A percentile compares a stretch with the other conserved stretches of the same genome.
Evolutionary conservation across 2,888 invertebrate species (phyloP).

Genomic region (Eupeodes latifasciatus): DNA sequence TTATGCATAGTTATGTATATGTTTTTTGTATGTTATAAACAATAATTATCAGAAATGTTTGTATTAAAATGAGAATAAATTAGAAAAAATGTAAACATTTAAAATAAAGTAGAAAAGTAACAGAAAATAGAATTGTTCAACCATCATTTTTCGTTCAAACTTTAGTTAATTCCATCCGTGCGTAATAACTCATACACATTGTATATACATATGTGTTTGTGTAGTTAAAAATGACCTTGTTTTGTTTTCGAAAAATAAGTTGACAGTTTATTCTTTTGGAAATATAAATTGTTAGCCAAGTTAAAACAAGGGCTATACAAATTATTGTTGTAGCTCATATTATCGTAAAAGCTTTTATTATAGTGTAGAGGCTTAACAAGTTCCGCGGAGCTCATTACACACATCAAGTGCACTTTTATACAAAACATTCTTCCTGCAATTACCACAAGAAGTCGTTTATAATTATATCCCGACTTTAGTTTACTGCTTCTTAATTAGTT

Average conservation of each 20-base stretch:
- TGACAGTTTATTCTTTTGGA: slow-evolving; percentile 20
- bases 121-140: not conserved
- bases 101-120: slow-evolving; percentile 5
- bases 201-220: not conserved
- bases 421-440: slow-evolving; percentile 29
- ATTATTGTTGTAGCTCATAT: slow-evolving; percentile 14
- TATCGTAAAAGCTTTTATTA: slow-evolving; percentile 31
- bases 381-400: slow-evolving; percentile 34
- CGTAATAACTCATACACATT: not conserved
- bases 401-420: slow-evolving; percentile 29
- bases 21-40: too few species aligned
- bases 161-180: not conserved
- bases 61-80: not conserved
- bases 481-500: slow-evolving; percentile 46
- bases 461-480: slow-evolving; percentile 29
- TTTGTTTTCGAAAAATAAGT: slow-evolving; percentile 1
- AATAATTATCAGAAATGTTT: too few species aligned
- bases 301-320: slow-evolving; percentile 12
- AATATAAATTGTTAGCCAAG: slow-evolving; percentile 11
- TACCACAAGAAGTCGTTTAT: slow-evolving; percentile 32
- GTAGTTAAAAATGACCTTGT: slow-evolving; percentile 8
- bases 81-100: not conserved
- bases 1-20: too few species aligned
- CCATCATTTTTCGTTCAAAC: not conserved
- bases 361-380: slow-evolving; percentile 33